phyloP scores from a whole-genome alignment of 2,888 invertebrate species.

The Strigamia crassipes region DNA sequence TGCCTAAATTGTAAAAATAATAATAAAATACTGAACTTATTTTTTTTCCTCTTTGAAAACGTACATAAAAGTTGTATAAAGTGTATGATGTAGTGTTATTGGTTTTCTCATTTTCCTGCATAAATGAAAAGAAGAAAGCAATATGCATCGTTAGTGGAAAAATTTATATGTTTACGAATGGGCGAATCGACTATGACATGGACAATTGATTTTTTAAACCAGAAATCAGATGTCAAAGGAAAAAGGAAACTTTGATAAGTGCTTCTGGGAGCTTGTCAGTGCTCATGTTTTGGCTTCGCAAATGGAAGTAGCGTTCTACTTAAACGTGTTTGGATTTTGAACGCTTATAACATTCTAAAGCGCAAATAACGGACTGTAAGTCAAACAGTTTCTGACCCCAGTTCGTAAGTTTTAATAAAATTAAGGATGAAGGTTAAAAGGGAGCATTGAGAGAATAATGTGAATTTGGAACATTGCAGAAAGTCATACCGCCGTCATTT shows the following conservation, averaged over 20 bases:
- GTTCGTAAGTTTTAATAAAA: slow-evolving; percentile 18
- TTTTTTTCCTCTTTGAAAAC: not conserved
- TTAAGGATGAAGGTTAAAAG: slow-evolving; percentile 22
- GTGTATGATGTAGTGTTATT: slow-evolving; percentile 12
- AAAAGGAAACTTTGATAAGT: slow-evolving; percentile 30
- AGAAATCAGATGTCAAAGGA: slow-evolving; percentile 20
- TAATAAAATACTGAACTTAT: not conserved
- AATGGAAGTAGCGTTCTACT: not conserved
- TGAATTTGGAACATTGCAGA: slow-evolving; percentile 33
- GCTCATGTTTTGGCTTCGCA: not conserved
- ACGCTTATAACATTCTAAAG: not conserved
- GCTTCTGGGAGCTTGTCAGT: not conserved
- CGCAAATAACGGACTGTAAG: not conserved
- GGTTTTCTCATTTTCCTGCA: slow-evolving; percentile 25
- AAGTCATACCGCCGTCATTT: slow-evolving; percentile 27
- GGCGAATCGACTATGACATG: slow-evolving; percentile 35
- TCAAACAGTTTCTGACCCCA: not conserved
- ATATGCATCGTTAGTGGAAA: slow-evolving; percentile 42
- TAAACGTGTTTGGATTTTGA: not conserved
- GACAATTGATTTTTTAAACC: slow-evolving; percentile 35
- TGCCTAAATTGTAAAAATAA: too few relatives aligned
- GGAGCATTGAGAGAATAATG: slow-evolving; percentile 22
- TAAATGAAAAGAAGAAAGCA: slow-evolving; percentile 8
- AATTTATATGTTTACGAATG: slow-evolving; percentile 40
- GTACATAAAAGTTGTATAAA: not conserved